Conservation (phyloP, 92 coral and sea anemone species). For the Epizoanthus illoricatus region DNA sequence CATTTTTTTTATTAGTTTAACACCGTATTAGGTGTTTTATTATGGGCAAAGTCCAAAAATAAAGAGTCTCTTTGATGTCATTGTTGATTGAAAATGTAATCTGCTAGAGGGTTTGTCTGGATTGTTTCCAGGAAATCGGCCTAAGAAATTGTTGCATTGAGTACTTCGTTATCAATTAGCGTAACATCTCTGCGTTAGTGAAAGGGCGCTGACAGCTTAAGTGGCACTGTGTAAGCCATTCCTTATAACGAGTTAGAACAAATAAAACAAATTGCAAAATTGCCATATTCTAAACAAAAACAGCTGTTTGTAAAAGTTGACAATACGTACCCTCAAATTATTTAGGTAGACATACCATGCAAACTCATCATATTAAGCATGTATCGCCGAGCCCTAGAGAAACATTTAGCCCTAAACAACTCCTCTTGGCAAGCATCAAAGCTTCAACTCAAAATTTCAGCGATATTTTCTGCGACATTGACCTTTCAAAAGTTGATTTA, state of each 20-base stretch:
- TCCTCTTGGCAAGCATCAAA: not conserved
- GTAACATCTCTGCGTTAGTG: constrained; percentile 14
- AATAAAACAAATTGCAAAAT: not conserved
- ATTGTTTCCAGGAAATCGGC: constrained; percentile 24
- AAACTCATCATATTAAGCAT: not conserved
- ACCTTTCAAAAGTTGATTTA: constrained; percentile 1
- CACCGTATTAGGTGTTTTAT: constrained; percentile 17
- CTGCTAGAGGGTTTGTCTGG: constrained; percentile 14
- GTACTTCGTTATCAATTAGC: constrained; percentile 34
- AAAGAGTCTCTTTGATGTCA: not conserved
- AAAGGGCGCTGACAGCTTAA: constrained; percentile 36
- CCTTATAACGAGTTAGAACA: not conserved
- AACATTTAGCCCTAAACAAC: not conserved
- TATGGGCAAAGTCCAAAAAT: constrained; percentile 26
- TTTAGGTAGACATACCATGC: not conserved
- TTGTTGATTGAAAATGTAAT: constrained; percentile 6
- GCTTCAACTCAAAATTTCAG: not conserved
- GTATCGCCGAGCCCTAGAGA: not conserved
- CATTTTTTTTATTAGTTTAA: too few relatives aligned
- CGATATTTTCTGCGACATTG: constrained; percentile 10
- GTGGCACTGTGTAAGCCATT: constrained; percentile 8
- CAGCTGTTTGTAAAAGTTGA: constrained; percentile 17
- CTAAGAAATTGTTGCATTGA: constrained; percentile 10
- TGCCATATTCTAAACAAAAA: not conserved
- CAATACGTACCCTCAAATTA: not conserved